These are phyloP conservation scores for Felis chaus DNA, from an alignment of 2,113 vertebrate genomes.

Conservation along the genomic window DNA sequence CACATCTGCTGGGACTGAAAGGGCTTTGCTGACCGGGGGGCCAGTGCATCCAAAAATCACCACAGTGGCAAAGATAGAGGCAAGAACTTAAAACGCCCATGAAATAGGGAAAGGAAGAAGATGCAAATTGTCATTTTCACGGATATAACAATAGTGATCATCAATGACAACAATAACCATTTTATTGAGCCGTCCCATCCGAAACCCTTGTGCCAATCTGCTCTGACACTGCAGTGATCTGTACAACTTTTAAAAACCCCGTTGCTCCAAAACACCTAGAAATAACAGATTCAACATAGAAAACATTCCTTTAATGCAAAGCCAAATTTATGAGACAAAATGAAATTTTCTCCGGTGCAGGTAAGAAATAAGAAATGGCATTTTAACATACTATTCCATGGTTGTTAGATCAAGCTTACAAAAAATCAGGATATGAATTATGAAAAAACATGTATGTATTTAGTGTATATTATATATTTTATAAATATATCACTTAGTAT, in stretches of 20 bases:
- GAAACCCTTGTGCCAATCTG: not conserved
- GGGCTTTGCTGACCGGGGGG: not conserved
- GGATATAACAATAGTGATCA: not conserved
- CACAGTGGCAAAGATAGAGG: not conserved
- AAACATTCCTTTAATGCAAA: not conserved
- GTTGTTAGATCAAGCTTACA: too few relatives aligned
- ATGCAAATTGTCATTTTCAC: not conserved
- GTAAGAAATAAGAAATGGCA: not conserved
- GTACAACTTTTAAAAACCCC: not conserved
- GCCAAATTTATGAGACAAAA: not conserved
- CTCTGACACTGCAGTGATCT: not conserved
- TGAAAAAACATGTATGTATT: too few relatives aligned
- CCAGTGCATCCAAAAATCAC: not conserved
- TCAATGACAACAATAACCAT: not conserved
- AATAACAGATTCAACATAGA: not conserved
- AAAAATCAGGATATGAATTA: too few relatives aligned
- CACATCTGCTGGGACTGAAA: not conserved
- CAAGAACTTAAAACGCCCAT: not conserved
- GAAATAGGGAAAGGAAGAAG: not conserved
- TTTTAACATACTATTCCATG: too few relatives aligned
- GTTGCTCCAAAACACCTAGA: not conserved
- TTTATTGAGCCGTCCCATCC: too few relatives aligned
- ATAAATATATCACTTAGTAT: too few relatives aligned
- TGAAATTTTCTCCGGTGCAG: not conserved
- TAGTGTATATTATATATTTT: too few relatives aligned